Conservation (phyloP, 2,797 vertebrate genomes). For the Macropodus opercularis region DNA sequence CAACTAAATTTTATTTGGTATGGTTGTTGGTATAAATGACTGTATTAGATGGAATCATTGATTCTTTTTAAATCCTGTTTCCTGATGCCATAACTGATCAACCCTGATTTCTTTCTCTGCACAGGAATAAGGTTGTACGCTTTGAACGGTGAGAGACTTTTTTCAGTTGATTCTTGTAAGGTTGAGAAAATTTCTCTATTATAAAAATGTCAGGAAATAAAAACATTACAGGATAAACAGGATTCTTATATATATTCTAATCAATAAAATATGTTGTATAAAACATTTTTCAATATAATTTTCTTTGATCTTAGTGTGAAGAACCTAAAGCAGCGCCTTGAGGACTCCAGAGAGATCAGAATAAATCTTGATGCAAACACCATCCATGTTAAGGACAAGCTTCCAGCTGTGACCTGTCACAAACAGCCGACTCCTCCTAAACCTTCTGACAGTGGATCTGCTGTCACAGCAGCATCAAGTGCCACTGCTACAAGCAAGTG, state of each 20-base stretch:
- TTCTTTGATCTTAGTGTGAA: slow-evolving; percentile 41
- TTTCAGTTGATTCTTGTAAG: neutral
- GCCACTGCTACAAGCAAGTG: neutral
- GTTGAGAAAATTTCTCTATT: neutral
- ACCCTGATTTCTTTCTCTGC: neutral
- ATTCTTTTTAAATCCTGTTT: neutral
- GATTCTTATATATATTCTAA: too few relatives aligned
- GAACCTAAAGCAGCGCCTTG: slow-evolving; percentile 37
- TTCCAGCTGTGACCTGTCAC: neutral
- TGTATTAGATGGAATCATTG: neutral
- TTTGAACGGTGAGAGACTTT: slow-evolving; percentile 50
- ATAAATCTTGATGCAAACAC: neutral
- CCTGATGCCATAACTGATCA: neutral
- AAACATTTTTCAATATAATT: too few relatives aligned
- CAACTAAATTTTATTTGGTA: neutral
- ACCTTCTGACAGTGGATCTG: neutral
- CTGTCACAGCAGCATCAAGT: neutral
- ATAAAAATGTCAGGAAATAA: too few relatives aligned
- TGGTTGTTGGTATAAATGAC: neutral
- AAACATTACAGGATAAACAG: too few relatives aligned
- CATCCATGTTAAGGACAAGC: fast-evolving
- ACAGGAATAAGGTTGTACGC: slow-evolving; percentile 25
- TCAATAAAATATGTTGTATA: too few relatives aligned
- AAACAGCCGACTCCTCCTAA: neutral
- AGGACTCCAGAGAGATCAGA: neutral